A percentile compares a stretch with the other conserved stretches of the same genome.
These are phyloP conservation scores for Carollia perspicillata DNA, from an alignment of 2,113 vertebrate genomes.

Conservation along the genomic window DNA sequence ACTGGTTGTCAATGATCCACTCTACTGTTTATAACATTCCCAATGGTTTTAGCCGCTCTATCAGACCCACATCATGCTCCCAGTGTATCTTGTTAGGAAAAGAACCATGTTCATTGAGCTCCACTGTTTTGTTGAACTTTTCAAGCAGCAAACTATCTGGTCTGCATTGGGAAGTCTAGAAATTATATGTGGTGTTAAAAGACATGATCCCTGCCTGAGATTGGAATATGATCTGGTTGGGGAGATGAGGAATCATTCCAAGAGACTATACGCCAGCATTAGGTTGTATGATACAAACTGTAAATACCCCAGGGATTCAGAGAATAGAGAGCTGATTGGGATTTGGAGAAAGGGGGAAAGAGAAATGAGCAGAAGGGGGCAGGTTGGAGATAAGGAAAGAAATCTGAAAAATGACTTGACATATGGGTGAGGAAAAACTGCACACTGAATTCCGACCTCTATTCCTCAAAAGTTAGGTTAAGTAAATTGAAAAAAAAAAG, in stretches of 20 bases:
- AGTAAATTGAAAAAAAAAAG: background rate
- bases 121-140: background rate
- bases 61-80: background rate
- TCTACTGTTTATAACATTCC: background rate
- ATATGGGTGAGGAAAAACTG: background rate
- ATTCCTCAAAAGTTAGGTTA: background rate
- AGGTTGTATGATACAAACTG: background rate
- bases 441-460: background rate
- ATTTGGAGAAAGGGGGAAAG: background rate
- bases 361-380: background rate
- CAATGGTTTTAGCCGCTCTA: background rate
- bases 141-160: constrained; percentile 4
- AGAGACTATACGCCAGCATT: background rate
- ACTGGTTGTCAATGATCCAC: background rate
- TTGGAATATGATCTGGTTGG: background rate
- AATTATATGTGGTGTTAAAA: constrained; percentile 2
- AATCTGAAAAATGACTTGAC: background rate
- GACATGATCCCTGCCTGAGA: background rate
- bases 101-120: background rate
- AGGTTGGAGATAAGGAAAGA: background rate
- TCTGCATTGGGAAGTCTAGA: background rate
- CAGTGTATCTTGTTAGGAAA: background rate
- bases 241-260: background rate
- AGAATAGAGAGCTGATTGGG: background rate
- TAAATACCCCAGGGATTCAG: background rate